Base-by-base conservation (phyloP, 2,113 vertebrate species). In the Microcebus ravelobensis region DNA sequence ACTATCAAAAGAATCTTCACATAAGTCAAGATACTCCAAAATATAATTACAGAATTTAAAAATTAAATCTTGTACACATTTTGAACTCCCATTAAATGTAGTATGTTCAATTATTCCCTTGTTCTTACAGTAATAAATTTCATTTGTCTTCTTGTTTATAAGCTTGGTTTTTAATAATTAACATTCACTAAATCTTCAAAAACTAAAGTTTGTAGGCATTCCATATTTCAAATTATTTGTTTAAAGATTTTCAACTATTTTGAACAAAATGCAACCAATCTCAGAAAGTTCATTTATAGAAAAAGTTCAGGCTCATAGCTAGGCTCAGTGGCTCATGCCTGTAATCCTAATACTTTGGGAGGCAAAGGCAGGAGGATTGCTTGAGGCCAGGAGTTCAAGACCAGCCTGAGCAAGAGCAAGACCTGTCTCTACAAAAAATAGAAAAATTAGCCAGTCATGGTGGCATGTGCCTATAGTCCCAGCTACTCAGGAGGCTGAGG, bases 191-290 rank as follows among this genome's bases (percentile, higher is more conserved):
- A 96, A 85, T 65, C 84, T 76, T 89, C 59, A 68, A 71, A 73
- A 61, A 20, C 25, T 93, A 65, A 79, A 84, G 15, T 63, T 57
- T 70, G 74, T 39, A 52, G 45, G 45, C 29, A 82, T 81, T 92
- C 39, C 8, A 34, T 77, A 55, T 71, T 71, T 91, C 29, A 25
- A 23, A 95, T 71, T 61, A 12, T 91, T 93, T 77, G 2, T 71
- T 79, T 48, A 89, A 95, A 48, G 29, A 14, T 70, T 84, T 92
- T 80, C 42, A 95, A 80, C 79, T 63, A 68, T 76, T 84, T 93
- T 76, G n/a, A 87, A 63, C n/a, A 94, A 76, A 88, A 85, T 57
- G 20, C 21, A 93, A 48, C 50, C 48, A 9, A 90, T 91, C 10
- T 89, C 88, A 42, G 83, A 68, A 15, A 45, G n/a, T 8, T 68